Evolutionary conservation across 2,797 vertebrate genomes (phyloP).

Genomic region (Heliangelus exortis): DNA sequence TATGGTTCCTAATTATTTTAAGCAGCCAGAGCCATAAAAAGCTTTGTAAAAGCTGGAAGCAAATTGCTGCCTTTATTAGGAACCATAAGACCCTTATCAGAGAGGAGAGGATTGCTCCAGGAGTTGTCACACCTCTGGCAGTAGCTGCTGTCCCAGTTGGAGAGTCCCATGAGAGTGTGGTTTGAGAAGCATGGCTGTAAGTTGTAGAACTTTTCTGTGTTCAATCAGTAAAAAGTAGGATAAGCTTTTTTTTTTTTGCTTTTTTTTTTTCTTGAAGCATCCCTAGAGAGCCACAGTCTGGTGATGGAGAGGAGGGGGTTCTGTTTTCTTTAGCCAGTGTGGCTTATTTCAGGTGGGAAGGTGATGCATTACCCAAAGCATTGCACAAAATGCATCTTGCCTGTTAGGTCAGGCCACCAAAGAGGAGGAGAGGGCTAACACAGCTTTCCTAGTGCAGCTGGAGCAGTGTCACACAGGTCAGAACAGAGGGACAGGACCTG

Average conservation of each 20-base stretch:
- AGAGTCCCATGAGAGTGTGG: neutral
- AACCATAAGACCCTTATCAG: neutral
- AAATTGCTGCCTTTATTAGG: slow-evolving; percentile 41
- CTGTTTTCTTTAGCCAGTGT: neutral
- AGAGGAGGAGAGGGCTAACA: accelerated
- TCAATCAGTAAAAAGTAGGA: neutral
- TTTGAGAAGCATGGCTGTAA: neutral
- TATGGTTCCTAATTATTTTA: slow-evolving; percentile 64
- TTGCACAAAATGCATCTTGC: neutral
- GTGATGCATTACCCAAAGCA: neutral
- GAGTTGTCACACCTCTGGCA: neutral
- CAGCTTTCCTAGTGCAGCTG: accelerated
- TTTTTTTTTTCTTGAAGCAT: neutral
- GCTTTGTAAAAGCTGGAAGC: slow-evolving; percentile 58
- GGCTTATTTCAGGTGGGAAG: neutral
- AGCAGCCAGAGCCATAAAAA: slow-evolving; percentile 47
- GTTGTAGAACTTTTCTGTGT: neutral
- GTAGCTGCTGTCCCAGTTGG: slow-evolving; percentile 19
- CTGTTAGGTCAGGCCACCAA: neutral
- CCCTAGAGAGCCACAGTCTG: neutral
- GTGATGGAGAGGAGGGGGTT: neutral
- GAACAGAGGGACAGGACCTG: accelerated
- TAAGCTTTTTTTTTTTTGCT: no score
- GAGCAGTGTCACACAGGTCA: neutral
- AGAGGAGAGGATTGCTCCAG: neutral